Conservation (phyloP, 1,140 invertebrate species). For the Vanessa atalanta region DNA sequence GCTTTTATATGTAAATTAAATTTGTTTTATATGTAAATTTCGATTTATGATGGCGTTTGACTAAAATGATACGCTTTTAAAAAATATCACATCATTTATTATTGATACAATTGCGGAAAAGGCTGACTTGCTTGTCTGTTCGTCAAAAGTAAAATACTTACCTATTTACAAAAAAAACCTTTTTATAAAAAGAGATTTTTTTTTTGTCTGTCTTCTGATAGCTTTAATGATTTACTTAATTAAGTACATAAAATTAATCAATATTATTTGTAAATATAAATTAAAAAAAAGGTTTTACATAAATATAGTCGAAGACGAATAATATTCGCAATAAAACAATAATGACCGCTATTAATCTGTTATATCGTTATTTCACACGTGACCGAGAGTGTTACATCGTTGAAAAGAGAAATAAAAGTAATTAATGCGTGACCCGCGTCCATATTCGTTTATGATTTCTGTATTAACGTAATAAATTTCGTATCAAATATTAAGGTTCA, state of each 20-base stretch:
- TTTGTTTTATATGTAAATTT: background rate
- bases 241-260: too few relatives aligned
- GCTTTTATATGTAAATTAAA: background rate
- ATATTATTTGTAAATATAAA: background rate
- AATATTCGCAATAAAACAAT: slow-evolving; percentile 33
- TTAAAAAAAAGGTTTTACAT: background rate
- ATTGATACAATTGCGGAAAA: too few relatives aligned
- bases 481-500: slow-evolving; percentile 19
- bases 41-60: too few relatives aligned
- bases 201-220: too few relatives aligned
- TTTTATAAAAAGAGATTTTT: too few relatives aligned
- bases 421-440: slow-evolving; percentile 41
- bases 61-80: too few relatives aligned
- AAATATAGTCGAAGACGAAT: background rate
- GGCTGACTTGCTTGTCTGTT: too few relatives aligned
- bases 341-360: slow-evolving; percentile 36
- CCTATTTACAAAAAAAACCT: too few relatives aligned
- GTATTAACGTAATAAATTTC: slow-evolving; percentile 25
- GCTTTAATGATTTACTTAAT: too few relatives aligned
- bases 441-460: slow-evolving; percentile 26
- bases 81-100: too few relatives aligned
- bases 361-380: slow-evolving; percentile 47
- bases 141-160: too few relatives aligned
- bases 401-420: slow-evolving; percentile 39
- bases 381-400: slow-evolving; percentile 36